phyloP scores from a whole-genome alignment of 1,140 invertebrate genomes.

The Sipha flava region DNA sequence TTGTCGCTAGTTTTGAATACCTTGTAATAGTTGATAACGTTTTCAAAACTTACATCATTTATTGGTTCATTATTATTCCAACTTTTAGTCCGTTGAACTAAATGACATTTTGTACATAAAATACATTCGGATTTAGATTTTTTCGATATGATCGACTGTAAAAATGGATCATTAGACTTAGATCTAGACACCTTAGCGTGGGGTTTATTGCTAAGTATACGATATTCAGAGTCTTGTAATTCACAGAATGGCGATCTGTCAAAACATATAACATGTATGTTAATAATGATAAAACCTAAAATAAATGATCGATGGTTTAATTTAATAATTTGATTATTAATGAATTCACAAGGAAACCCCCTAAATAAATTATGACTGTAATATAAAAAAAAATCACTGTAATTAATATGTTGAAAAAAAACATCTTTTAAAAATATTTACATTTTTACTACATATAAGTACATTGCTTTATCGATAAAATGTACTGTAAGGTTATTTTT shows the following conservation, averaged over 20 bases:
- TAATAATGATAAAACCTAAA: neutral
- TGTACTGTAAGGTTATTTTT: no score
- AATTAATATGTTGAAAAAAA: no score
- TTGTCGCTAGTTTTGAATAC: slow-evolving; percentile 2
- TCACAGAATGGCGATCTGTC: neutral
- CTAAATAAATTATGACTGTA: no score
- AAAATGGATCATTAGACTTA: neutral
- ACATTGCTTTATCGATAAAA: no score
- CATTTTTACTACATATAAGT: no score
- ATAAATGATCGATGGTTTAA: no score
- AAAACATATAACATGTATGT: neutral
- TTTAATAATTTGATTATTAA: no score
- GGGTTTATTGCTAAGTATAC: neutral
- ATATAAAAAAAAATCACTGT: no score
- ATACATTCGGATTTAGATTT: neutral
- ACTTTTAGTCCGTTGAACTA: neutral
- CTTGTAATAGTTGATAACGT: slow-evolving; percentile 23
- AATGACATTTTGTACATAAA: neutral
- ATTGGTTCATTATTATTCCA: slow-evolving; percentile 9
- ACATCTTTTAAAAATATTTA: no score
- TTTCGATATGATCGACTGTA: neutral
- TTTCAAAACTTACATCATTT: slow-evolving; percentile 23
- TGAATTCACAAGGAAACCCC: no score
- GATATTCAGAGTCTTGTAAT: neutral
- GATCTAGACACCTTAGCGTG: neutral